Conservation (phyloP, 2,113 vertebrate species). For the Leptosomus discolor region DNA sequence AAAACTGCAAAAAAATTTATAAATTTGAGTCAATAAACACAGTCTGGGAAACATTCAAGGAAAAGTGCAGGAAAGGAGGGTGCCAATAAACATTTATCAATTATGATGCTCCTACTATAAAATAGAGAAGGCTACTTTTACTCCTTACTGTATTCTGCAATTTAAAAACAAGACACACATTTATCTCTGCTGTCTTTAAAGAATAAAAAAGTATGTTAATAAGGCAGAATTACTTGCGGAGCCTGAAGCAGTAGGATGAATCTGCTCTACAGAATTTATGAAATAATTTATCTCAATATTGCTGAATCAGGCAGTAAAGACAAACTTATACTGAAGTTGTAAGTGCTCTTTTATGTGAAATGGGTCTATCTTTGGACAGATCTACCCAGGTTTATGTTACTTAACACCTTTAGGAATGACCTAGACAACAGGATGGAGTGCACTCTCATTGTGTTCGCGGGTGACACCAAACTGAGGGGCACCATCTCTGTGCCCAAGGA, state of each 20-base stretch:
- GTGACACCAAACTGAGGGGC: background rate
- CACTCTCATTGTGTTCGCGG: background rate
- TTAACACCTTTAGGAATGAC: background rate
- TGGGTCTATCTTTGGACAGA: fast-evolving
- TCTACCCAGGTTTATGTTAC: background rate
- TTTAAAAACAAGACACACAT: background rate
- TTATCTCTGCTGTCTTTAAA: background rate
- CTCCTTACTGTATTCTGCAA: background rate
- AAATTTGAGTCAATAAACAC: background rate
- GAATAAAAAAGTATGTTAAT: background rate
- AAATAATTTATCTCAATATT: background rate
- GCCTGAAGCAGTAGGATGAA: background rate
- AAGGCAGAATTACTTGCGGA: background rate
- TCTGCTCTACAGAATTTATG: background rate
- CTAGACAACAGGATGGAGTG: background rate
- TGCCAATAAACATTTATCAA: background rate
- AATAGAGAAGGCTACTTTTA: background rate
- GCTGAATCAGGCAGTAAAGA: background rate
- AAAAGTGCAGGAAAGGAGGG: background rate
- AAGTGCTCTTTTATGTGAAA: background rate
- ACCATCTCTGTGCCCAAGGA: background rate
- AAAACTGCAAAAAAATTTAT: background rate
- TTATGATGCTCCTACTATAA: background rate
- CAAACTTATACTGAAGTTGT: background rate
- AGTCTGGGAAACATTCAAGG: background rate